Conservation (phyloP, 2,797 vertebrate genomes). For the Ficedula albicollis region DNA sequence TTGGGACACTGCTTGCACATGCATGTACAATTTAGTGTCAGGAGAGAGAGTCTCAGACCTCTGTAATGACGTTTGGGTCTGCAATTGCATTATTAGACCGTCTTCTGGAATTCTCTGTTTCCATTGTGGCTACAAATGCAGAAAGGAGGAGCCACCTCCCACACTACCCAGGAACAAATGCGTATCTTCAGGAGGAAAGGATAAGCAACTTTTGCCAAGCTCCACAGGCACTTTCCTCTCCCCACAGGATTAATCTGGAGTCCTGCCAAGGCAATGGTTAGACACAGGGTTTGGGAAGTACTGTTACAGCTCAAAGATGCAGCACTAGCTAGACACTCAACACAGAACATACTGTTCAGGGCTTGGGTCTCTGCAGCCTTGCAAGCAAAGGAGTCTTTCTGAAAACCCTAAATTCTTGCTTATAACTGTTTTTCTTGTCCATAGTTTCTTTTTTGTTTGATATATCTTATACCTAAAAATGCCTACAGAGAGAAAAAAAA, state of each 20-base stretch:
- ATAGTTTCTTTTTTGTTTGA: not conserved
- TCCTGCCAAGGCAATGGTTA: not conserved
- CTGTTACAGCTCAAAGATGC: not conserved
- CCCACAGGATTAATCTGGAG: not conserved
- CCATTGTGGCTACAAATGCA: not conserved
- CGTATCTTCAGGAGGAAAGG: not conserved
- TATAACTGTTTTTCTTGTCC: not conserved
- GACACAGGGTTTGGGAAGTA: not conserved
- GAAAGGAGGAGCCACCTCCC: slow-evolving; percentile 7
- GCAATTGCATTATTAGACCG: not conserved
- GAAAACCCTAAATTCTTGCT: not conserved
- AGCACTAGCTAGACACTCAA: not conserved
- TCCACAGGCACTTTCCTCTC: not conserved
- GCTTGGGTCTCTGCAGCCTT: not conserved
- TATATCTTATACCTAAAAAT: not conserved
- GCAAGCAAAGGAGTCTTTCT: not conserved
- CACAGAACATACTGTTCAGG: not conserved
- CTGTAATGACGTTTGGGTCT: not conserved
- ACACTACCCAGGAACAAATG: not conserved
- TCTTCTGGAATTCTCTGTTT: not conserved
- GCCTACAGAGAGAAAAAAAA: not conserved
- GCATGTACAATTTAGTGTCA: not conserved
- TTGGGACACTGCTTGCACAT: not conserved
- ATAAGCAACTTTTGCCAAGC: not conserved
- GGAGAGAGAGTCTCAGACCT: not conserved